These are phyloP conservation scores for Bambusicola thoracicus DNA, from an alignment of 2,113 vertebrate genomes.

Conservation along the genomic window DNA sequence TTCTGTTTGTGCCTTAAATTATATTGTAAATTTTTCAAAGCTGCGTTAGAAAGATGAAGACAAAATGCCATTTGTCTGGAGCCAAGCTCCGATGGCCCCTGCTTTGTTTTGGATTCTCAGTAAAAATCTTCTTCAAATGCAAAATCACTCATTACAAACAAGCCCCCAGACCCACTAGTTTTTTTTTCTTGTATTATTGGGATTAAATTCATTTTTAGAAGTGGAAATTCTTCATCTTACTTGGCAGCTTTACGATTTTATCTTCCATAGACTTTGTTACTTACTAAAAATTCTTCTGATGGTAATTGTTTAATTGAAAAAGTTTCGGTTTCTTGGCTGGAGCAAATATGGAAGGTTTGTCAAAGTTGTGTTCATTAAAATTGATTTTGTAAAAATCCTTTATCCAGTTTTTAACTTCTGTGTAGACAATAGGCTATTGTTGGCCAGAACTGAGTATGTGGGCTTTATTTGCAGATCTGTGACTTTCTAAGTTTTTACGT, in stretches of 20 bases:
- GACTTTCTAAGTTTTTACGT: background rate
- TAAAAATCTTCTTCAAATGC: background rate
- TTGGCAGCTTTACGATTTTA: background rate
- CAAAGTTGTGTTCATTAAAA: background rate
- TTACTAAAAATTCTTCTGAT: background rate
- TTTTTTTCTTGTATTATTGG: background rate
- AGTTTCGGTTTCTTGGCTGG: background rate
- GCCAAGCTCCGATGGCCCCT: background rate
- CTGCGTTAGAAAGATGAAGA: background rate
- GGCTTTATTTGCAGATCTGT: background rate
- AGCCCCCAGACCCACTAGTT: background rate
- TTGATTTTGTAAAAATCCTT: background rate
- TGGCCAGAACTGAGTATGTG: background rate
- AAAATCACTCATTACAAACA: conserved; percentile 17
- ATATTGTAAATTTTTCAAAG: background rate
- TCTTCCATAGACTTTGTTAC: background rate
- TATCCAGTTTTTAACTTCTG: background rate
- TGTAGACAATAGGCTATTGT: background rate
- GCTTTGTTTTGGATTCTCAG: background rate
- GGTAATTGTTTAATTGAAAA: background rate
- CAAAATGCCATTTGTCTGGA: background rate
- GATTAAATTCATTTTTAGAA: conserved; percentile 9
- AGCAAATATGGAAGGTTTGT: background rate
- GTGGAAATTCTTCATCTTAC: background rate
- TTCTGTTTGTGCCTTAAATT: background rate